A percentile compares a stretch with the other conserved stretches of the same genome.
phyloP scores from a whole-genome alignment of 2,113 vertebrate genomes.

The Seriola dumerili region DNA sequence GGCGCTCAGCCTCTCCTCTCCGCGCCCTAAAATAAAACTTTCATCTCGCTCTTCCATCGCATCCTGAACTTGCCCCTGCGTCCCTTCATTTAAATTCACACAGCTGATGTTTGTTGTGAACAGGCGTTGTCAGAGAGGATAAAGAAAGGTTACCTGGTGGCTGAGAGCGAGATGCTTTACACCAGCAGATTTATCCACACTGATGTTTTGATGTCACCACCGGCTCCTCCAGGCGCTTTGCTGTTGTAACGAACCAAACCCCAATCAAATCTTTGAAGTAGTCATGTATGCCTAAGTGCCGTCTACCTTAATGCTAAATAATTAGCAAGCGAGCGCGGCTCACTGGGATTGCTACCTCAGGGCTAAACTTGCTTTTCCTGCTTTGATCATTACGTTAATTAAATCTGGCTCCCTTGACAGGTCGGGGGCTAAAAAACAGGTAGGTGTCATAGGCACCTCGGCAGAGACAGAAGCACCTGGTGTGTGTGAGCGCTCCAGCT shows the following conservation, averaged over 20 bases:
- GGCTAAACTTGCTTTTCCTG: constrained; percentile 82
- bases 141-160: constrained; percentile 86
- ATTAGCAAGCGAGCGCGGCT: constrained; percentile 81
- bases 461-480: constrained; percentile 80
- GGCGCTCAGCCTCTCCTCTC: constrained; percentile 29
- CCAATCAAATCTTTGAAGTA: constrained; percentile 88
- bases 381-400: constrained; percentile 89
- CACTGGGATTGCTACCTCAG: constrained; percentile 83
- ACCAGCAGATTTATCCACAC: constrained; percentile 81
- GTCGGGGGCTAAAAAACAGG: constrained; percentile 83
- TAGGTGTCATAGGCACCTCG: constrained; percentile 84
- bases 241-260: constrained; percentile 82
- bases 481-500: constrained; percentile 78
- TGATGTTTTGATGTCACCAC: constrained; percentile 88
- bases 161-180: constrained; percentile 75
- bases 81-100: constrained; percentile 68
- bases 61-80: constrained; percentile 57
- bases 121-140: constrained; percentile 82
- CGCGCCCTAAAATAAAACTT: constrained; percentile 66
- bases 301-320: constrained; percentile 90
- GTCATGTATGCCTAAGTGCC: constrained; percentile 83
- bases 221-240: constrained; percentile 75
- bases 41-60: constrained; percentile 66
- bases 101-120: constrained; percentile 73
- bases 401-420: constrained; percentile 86